phyloP scores from a whole-genome alignment of 2,888 invertebrate species.

The Macaria liturata region DNA sequence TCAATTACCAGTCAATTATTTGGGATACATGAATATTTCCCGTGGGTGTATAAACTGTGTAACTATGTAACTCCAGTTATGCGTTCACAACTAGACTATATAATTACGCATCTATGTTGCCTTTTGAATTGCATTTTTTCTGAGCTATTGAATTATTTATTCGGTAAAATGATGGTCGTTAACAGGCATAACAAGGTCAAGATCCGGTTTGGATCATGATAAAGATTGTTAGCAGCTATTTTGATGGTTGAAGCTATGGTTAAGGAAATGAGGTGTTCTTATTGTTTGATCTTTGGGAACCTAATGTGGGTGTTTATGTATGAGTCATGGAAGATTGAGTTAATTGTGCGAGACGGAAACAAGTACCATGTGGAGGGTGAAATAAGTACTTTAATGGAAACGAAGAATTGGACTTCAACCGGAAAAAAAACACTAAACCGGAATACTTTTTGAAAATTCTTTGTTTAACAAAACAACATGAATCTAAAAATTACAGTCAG shows the following conservation, averaged over 20 bases:
- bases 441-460: no score
- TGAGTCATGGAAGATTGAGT: conserved; percentile 23
- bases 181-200: conserved; percentile 47
- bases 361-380: conserved; percentile 1
- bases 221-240: conserved; percentile 43
- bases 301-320: conserved; percentile 25
- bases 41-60: conserved; percentile 42
- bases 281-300: conserved; percentile 35
- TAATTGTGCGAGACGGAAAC: conserved; percentile 12
- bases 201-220: conserved; percentile 53
- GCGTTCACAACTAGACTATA: conserved; percentile 44
- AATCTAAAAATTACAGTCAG: no score
- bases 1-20: conserved; percentile 67
- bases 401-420: no score
- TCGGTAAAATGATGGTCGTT: conserved; percentile 50
- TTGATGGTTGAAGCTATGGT: conserved; percentile 32
- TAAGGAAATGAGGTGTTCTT: conserved; percentile 32
- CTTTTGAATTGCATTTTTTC: conserved; percentile 53
- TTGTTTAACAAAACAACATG: no score
- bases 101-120: conserved; percentile 54
- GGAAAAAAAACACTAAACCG: no score
- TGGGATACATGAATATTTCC: conserved; percentile 54
- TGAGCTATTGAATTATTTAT: conserved; percentile 57
- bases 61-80: conserved; percentile 34
- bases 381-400: not conserved